These are phyloP conservation scores for Lota lota DNA, from an alignment of 2,113 vertebrate genomes.

Conservation along the genomic window DNA sequence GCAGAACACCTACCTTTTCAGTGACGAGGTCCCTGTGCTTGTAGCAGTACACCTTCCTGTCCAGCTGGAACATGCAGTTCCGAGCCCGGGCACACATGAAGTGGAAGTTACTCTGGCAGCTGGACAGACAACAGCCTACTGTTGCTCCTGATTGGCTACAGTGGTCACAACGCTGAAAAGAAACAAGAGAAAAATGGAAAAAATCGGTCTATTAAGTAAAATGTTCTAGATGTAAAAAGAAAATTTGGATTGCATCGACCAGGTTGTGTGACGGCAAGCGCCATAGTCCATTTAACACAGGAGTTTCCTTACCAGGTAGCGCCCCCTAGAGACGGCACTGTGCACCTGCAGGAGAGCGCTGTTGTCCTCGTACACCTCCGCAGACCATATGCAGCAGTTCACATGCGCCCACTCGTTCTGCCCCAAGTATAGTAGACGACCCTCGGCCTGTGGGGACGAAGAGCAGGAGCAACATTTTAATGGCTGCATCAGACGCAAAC, in stretches of 20 bases:
- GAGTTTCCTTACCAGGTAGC: conserved; percentile 77
- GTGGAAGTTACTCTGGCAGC: conserved; percentile 90
- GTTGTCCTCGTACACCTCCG: conserved; percentile 86
- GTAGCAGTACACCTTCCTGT: conserved; percentile 87
- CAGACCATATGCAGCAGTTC: conserved; percentile 91
- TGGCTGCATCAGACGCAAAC: neutral
- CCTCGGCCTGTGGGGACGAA: conserved; percentile 73
- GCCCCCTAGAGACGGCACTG: conserved; percentile 84
- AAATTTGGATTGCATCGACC: no score
- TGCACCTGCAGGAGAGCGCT: conserved; percentile 86
- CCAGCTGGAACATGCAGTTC: conserved; percentile 84
- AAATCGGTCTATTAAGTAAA: neutral
- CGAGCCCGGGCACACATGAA: conserved; percentile 89
- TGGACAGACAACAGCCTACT: conserved; percentile 86
- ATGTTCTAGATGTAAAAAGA: neutral
- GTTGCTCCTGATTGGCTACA: conserved; percentile 86
- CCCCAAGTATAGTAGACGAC: conserved; percentile 85
- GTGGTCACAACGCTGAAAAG: conserved; percentile 81
- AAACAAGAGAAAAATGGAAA: no score
- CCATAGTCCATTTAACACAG: neutral
- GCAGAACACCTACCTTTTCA: conserved; percentile 71
- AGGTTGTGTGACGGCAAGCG: no score
- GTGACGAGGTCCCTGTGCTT: conserved; percentile 82
- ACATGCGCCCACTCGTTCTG: conserved; percentile 93
- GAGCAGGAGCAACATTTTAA: neutral